These are phyloP conservation scores for Balanococcus diminutus DNA, from an alignment of 2,888 invertebrate species.

Conservation along the genomic window DNA sequence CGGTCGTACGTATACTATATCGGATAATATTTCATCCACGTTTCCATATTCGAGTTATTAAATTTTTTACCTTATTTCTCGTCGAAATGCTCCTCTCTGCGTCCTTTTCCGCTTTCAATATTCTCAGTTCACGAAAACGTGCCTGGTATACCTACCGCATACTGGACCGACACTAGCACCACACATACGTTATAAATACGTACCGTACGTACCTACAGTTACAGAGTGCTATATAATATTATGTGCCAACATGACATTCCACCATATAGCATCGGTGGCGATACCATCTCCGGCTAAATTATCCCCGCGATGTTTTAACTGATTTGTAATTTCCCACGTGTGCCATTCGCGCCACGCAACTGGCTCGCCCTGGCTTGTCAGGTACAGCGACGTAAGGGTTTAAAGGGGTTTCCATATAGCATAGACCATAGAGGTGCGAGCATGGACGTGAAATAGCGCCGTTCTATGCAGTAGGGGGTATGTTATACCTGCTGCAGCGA, in stretches of 20 bases:
- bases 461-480: neutral
- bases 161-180: neutral
- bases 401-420: too few species aligned
- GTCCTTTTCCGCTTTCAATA: neutral
- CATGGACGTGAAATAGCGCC: neutral
- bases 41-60: conserved; percentile 25
- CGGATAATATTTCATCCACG: conserved; percentile 18
- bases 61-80: neutral
- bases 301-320: conserved; percentile 15
- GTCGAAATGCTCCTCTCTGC: neutral
- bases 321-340: conserved; percentile 27
- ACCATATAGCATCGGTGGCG: neutral
- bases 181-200: neutral
- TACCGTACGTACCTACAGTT: too few species aligned
- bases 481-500: neutral
- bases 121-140: conserved; percentile 15
- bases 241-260: neutral
- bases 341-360: conserved; percentile 16
- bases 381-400: neutral
- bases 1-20: neutral
- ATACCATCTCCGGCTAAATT: conserved; percentile 14
- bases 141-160: conserved; percentile 5
- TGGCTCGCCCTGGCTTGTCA: neutral
- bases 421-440: neutral
- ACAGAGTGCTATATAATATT: neutral